A percentile compares a stretch with the other conserved stretches of the same genome.
Evolutionary conservation across 2,113 vertebrate genomes (phyloP).

Genomic region (Amphiprion ocellaris): DNA sequence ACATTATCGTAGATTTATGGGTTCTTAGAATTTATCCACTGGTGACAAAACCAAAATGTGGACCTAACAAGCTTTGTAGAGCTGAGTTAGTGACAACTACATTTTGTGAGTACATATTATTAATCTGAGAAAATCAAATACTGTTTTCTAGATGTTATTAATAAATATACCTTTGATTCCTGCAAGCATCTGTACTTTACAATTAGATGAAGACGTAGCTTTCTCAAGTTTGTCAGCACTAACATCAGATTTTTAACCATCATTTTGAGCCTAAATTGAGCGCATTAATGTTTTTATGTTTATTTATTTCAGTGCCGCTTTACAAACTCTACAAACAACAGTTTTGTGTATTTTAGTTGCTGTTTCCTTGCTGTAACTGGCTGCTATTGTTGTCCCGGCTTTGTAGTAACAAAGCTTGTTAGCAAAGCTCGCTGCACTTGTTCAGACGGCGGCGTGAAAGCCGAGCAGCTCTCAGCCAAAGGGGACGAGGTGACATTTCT

Average conservation of each 20-base stretch:
- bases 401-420: constrained; percentile 45
- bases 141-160: no score
- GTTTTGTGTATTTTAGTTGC: constrained; percentile 18
- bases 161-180: no score
- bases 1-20: background rate
- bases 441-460: constrained; percentile 43
- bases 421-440: constrained; percentile 33
- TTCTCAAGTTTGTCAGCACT: no score
- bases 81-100: background rate
- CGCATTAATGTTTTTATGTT: background rate
- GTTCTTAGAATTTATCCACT: background rate
- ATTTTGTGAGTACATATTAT: background rate
- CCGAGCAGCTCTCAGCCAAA: constrained; percentile 56
- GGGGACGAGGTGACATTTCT: constrained; percentile 72
- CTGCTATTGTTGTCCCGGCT: constrained; percentile 23
- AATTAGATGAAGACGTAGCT: no score
- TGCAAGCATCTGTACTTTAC: no score
- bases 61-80: background rate
- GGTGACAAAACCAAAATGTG: background rate
- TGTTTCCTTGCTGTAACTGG: constrained; percentile 4
- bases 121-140: no score
- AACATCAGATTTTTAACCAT: background rate
- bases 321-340: background rate
- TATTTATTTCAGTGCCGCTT: background rate
- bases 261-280: background rate